These are phyloP conservation scores for Salvelinus sp. DNA, from an alignment of 2,113 vertebrate genomes.

Conservation along the genomic window DNA sequence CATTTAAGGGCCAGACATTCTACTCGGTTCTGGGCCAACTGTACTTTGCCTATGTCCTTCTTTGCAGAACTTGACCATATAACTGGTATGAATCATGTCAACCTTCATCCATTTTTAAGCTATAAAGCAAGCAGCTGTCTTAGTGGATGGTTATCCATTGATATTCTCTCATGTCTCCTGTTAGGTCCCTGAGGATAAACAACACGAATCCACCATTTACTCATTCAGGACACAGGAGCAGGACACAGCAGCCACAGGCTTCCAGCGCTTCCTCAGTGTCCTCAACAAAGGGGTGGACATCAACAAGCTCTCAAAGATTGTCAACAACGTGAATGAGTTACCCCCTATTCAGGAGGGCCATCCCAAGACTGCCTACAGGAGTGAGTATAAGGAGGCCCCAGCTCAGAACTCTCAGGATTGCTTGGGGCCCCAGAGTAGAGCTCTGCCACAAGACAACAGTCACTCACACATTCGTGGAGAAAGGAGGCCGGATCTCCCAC, in stretches of 20 bases:
- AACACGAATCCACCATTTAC: background rate
- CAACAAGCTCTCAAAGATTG: slow-evolving; percentile 45
- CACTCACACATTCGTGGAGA: background rate
- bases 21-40: too few relatives aligned
- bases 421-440: background rate
- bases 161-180: background rate
- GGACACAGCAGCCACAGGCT: slow-evolving; percentile 36
- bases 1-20: background rate
- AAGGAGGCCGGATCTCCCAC: too few relatives aligned
- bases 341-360: background rate
- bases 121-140: too few relatives aligned
- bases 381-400: background rate
- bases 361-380: background rate
- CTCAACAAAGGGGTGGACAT: slow-evolving; percentile 71
- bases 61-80: background rate
- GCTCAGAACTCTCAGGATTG: background rate
- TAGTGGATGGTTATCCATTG: background rate
- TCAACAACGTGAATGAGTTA: slow-evolving; percentile 40
- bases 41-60: too few relatives aligned
- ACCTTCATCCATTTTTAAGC: too few relatives aligned
- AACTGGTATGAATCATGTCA: background rate
- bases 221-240: background rate
- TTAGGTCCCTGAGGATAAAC: slow-evolving; percentile 20
- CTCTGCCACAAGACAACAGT: background rate
- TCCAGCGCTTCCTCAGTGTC: slow-evolving; percentile 61